Base-by-base conservation (phyloP, 2,888 invertebrate species). In the Pseudanteris insignis region DNA sequence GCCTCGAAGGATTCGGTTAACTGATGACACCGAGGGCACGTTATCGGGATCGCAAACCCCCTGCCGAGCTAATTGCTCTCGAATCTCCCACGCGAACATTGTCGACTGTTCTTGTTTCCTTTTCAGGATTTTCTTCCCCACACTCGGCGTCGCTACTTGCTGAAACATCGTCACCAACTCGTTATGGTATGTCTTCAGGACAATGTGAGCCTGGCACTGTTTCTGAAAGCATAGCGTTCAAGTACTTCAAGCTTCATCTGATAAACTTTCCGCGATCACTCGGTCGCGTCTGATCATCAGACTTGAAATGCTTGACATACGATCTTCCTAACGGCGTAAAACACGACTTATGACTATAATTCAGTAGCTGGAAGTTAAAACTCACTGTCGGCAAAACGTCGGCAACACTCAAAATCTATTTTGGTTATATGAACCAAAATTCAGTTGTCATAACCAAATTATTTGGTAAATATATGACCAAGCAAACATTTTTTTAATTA, bases 11-110 rank as follows among this genome's bases (percentile, higher is more conserved):
- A 96, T 96, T 67, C 96, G 85, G 82, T 96, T 96, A 53, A 96
- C 95, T 0, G 94, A 95, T 62, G 94, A 94, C 69, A 96, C 94
- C 5, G 94, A 94, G 1, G 96, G 96, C 68, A 95, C 91, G 61
- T 90, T 89, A 79, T 90, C 90, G 0, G 92, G 91, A 78, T 95
- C 95, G 75, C 95, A 96, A 67, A 95, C 90, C 51, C 94, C 86
- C 73, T 95, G 94, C 33, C 91, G 88, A 46, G 96, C 87, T 64
- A 96, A 84, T 70, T 92, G 88, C 80, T 96, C 92, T 0, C 96
- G 85, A 65, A 96, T 96, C 84, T 96, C 96, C 95, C 96, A 96
- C 6, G 96, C 96, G 80, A 96, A 96, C 88, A 96, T 92, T 2
- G 94, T 92, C 0, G 96, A 96, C 81, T 96, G 95, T 79, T 96